Evolutionary conservation across 1,140 invertebrate genomes (phyloP).

Genomic region (Bicyclus anynana): DNA sequence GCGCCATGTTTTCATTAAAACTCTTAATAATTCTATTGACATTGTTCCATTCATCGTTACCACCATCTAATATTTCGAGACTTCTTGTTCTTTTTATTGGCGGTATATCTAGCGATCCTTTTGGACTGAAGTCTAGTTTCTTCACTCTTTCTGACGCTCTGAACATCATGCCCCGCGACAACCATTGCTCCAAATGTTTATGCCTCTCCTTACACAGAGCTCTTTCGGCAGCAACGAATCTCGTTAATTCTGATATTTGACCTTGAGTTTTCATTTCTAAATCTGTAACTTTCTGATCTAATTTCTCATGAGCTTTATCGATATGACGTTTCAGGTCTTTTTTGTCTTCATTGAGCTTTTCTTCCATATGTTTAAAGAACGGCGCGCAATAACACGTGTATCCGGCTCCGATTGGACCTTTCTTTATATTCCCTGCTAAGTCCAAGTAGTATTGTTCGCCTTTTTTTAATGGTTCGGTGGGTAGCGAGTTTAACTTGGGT

Average conservation of each 20-base stretch:
- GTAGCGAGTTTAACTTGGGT: slow-evolving; percentile 89
- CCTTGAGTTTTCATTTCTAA: slow-evolving; percentile 87
- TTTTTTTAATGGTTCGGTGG: slow-evolving; percentile 88
- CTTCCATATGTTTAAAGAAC: slow-evolving; percentile 92
- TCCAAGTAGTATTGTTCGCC: slow-evolving; percentile 97
- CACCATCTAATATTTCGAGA: slow-evolving; percentile 79
- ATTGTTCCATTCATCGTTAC: slow-evolving; percentile 66
- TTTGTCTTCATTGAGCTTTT: slow-evolving; percentile 89
- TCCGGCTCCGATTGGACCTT: slow-evolving; percentile 93
- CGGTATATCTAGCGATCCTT: slow-evolving; percentile 78
- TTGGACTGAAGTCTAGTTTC: slow-evolving; percentile 75
- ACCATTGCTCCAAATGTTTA: slow-evolving; percentile 83
- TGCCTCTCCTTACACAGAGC: slow-evolving; percentile 81
- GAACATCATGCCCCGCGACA: slow-evolving; percentile 79
- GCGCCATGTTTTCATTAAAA: slow-evolving; percentile 60
- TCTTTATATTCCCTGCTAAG: slow-evolving; percentile 96
- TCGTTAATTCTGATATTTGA: slow-evolving; percentile 85
- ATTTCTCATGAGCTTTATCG: slow-evolving; percentile 86
- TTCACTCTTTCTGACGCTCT: slow-evolving; percentile 78
- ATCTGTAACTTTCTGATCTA: slow-evolving; percentile 89
- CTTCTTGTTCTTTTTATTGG: slow-evolving; percentile 81
- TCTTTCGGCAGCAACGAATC: slow-evolving; percentile 81
- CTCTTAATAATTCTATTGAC: slow-evolving; percentile 55
- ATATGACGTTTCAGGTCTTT: slow-evolving; percentile 91
- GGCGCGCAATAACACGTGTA: slow-evolving; percentile 88